Evolutionary conservation across 2,113 vertebrate species (phyloP).

Genomic region (Anthoscopus minutus): DNA sequence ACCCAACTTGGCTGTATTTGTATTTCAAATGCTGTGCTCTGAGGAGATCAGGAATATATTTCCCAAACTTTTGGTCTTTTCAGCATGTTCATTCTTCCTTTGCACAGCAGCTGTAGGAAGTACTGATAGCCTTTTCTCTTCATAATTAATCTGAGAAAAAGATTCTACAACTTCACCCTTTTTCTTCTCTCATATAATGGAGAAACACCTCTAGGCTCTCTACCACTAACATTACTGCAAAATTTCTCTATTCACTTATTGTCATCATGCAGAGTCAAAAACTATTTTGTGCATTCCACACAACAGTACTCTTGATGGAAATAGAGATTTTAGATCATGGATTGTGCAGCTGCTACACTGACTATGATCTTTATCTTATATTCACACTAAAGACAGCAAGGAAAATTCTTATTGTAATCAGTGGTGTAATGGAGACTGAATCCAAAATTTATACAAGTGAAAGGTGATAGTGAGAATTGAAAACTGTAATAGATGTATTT

Average conservation of each 20-base stretch:
- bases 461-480: not conserved
- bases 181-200: not conserved
- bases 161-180: not conserved
- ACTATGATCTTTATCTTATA: not conserved
- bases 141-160: not conserved
- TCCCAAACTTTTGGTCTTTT: not conserved
- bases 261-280: not conserved
- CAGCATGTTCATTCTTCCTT: not conserved
- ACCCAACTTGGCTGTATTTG: not conserved
- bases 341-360: not conserved
- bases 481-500: not conserved
- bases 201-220: not conserved
- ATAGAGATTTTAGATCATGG: not conserved
- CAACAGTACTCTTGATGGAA: not conserved
- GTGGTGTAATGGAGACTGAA: not conserved
- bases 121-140: not conserved
- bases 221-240: not conserved
- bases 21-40: not conserved
- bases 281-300: not conserved
- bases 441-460: not conserved
- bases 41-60: not conserved
- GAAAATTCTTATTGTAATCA: not conserved
- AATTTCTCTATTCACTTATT: not conserved
- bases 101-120: not conserved
- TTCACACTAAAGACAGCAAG: not conserved